Evolutionary conservation across 1,140 invertebrate genomes (phyloP), one percentile per base, ranked within the genome.

Genomic region (Penaeus vannamei): DNA sequence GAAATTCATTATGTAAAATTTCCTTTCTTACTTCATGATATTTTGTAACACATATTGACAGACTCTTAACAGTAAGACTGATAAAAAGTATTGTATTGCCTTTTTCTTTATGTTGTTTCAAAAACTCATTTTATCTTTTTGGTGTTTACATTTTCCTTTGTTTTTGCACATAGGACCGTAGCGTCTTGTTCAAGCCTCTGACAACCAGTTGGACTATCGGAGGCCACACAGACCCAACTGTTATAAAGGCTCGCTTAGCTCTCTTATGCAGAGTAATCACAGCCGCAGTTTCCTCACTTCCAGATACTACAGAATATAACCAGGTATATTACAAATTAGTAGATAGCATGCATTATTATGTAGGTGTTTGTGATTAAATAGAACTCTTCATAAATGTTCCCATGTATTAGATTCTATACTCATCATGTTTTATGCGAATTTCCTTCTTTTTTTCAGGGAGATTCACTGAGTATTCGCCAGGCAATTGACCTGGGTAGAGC

Each of bases 401-500:
- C 36, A 42, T 42, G 8, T 42, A 53, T 53, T 53, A 0, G 53
- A 53, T 53, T 53, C 8, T 53, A 17, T 53, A 17, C 8, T 14
- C 14, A 53, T 5, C 10, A 17, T 53, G 17, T 53, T 53, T 14
- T 53, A 53, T 53, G 2, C 53, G 14, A 53, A 53, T 14, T 0
- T 12, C 2, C n/a, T 61, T 69, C 42, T 22, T 42, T 89, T 88
- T 53, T 91, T 91, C 77, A 90, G 93, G 93, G 92, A 92, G 23
- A 92, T 92, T 76, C 92, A 92, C 90, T 92, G 92, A 60, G 92
- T 93, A 66, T 94, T 93, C 89, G 92, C 92, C 86, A 93, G 23
- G 92, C 93, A 14, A 82, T 93, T 32, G 92, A 92, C 23, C 85
- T 94, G 32, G 92, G 92, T 12, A 91, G 93, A 76, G 92, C 93